phyloP scores from a whole-genome alignment of 2,888 invertebrate species.

The Azorinus chamasolen region DNA sequence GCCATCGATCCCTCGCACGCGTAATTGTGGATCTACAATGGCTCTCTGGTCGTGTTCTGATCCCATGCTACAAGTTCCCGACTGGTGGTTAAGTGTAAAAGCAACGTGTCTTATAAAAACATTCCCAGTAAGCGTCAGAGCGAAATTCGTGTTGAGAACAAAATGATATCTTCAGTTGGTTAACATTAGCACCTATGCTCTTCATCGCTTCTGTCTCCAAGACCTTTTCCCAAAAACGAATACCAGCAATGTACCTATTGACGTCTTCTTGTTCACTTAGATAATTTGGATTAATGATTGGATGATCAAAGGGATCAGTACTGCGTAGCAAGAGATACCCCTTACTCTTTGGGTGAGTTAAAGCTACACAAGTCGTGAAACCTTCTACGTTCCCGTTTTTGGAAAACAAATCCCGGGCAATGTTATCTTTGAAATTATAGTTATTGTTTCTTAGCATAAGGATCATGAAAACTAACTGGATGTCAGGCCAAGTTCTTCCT shows the following conservation, averaged over 20 bases:
- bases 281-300: constrained; percentile 34
- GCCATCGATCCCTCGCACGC: constrained; percentile 54
- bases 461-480: constrained; percentile 8
- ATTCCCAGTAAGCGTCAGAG: constrained; percentile 53
- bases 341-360: constrained; percentile 23
- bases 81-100: constrained; percentile 88
- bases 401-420: constrained; percentile 1
- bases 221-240: constrained; percentile 20
- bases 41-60: constrained; percentile 84
- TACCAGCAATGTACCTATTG: constrained; percentile 10
- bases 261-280: constrained; percentile 21
- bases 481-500: constrained; percentile 6
- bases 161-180: constrained; percentile 39
- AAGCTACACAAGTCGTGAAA: constrained; percentile 10
- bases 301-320: constrained; percentile 38
- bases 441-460: background rate
- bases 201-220: constrained; percentile 47
- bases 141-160: constrained; percentile 26
- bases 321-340: constrained; percentile 16
- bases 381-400: constrained; percentile 5
- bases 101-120: constrained; percentile 41
- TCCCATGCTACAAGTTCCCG: constrained; percentile 92
- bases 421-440: constrained; percentile 1
- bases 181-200: constrained; percentile 42
- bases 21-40: constrained; percentile 89